Conservation (phyloP, 37 sponge, comb jelly and placozoan genomes). For the Crambe crambe region DNA sequence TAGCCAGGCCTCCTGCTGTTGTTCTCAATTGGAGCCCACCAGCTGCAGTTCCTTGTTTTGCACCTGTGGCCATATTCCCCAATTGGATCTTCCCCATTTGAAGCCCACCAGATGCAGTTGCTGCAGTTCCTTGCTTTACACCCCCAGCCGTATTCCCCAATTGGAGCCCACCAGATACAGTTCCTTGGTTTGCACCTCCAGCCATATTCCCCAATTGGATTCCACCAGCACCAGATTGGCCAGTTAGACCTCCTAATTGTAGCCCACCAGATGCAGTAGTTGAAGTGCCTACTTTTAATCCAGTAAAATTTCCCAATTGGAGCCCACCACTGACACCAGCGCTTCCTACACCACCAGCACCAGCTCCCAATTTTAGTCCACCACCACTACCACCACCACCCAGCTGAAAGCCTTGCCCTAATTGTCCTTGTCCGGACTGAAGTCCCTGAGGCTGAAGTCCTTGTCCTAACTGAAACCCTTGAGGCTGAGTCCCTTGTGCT, state of each 20-base stretch:
- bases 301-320: slow-evolving; percentile 1
- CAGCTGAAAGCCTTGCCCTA: not conserved
- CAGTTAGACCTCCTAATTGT: slow-evolving; percentile 15
- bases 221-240: not conserved
- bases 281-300: not conserved
- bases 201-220: too few species aligned
- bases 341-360: not conserved
- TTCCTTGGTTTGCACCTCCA: slow-evolving; percentile 15
- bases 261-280: slow-evolving; percentile 15
- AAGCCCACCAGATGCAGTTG: not conserved
- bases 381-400: slow-evolving; percentile 12
- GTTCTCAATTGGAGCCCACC: slow-evolving; percentile 13
- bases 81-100: not conserved
- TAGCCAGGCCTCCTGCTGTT: too few species aligned
- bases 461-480: not conserved
- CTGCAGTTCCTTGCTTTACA: not conserved
- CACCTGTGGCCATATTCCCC: too few species aligned
- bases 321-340: slow-evolving; percentile 10
- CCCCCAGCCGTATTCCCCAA: slow-evolving; percentile 1
- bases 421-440: not conserved
- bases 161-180: slow-evolving; percentile 4
- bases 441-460: not conserved
- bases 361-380: not conserved
- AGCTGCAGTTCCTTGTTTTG: not conserved
- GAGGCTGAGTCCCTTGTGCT: too few species aligned